Evolutionary conservation across 92 coral and sea anemone species (phyloP), one percentile per base, ranked within the genome.

Genomic region (Porites rus): DNA sequence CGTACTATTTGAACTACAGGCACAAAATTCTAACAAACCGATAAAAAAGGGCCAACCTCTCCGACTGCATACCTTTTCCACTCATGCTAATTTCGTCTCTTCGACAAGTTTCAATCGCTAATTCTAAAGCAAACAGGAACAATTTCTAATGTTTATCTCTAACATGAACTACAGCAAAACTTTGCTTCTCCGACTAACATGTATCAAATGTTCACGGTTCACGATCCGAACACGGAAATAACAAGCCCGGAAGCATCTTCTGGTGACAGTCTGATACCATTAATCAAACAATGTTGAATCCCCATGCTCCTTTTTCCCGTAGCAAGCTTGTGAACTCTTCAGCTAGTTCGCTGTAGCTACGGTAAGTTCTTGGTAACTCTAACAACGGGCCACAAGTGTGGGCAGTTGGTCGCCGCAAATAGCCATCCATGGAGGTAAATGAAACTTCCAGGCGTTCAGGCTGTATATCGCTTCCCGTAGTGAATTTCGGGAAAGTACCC

Each of bases 341-440:
- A 14, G 78, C 72, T 20, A 81, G 83, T 81, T 82, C 87, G 11
- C 70, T 82, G 70, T 79, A 88, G 17, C 82, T 80, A 60, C 72
- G 81, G 81, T 73, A 89, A 11, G 88, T 89, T 31, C 79, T 74
- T 19, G 92, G 92, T n/a, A 89, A 65, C 68, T 89, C 84, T 69
- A 89, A 64, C 64, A 69, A 65, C 0, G 88, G 92, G 68, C 79
- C 92, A 89, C 88, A 89, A 74, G 92, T 89, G 76, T 89, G 92
- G 69, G 83, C 88, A 77, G 83, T 68, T 53, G 88, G 88, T 76
- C 85, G 74, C 54, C 92, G 78, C 61, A 51, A 72, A 72, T 28
- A 43, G 76, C 88, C 84, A 75, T 64, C 71, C 53, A 83, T 18
- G 4, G 52, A 50, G 58, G 61, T 69, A 51, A 89, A 89, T 13